These are phyloP conservation scores for Dendrolimus kikuchii DNA, from an alignment of 1,140 invertebrate genomes.

Conservation along the genomic window DNA sequence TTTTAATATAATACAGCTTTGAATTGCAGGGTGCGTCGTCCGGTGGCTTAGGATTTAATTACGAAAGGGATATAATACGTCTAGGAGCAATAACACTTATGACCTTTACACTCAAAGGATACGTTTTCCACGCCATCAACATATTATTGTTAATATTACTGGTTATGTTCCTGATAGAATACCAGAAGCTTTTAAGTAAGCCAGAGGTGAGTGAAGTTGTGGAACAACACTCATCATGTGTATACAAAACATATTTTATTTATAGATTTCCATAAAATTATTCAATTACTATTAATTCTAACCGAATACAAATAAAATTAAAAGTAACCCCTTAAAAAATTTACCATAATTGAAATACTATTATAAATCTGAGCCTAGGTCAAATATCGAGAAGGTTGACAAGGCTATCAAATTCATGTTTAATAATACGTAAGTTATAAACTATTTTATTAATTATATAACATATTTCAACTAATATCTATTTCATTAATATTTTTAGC, in stretches of 20 bases:
- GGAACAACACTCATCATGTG: not conserved
- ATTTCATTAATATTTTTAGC: conserved; percentile 26
- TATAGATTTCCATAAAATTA: no score
- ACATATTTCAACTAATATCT: not conserved
- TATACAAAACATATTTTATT: not conserved
- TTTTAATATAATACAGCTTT: no score
- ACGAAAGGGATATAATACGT: conserved; percentile 23
- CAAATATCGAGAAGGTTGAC: no score
- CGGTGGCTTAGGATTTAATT: conserved; percentile 19
- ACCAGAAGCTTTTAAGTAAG: conserved; percentile 7
- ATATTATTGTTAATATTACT: conserved; percentile 24
- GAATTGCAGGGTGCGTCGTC: conserved; percentile 17
- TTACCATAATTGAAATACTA: no score
- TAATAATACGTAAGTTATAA: no score
- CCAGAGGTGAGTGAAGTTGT: conserved; percentile 21
- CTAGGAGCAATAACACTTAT: conserved; percentile 31
- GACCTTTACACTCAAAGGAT: conserved; percentile 35
- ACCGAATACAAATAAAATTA: no score
- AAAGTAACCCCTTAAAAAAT: no score
- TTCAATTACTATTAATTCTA: no score
- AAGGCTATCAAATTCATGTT: no score
- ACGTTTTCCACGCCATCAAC: conserved; percentile 24
- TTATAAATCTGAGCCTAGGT: no score
- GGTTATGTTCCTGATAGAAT: conserved; percentile 14
- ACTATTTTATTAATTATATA: not conserved